Evolutionary conservation across 2,888 invertebrate genomes (phyloP).

Genomic region (Tridacna gigas): DNA sequence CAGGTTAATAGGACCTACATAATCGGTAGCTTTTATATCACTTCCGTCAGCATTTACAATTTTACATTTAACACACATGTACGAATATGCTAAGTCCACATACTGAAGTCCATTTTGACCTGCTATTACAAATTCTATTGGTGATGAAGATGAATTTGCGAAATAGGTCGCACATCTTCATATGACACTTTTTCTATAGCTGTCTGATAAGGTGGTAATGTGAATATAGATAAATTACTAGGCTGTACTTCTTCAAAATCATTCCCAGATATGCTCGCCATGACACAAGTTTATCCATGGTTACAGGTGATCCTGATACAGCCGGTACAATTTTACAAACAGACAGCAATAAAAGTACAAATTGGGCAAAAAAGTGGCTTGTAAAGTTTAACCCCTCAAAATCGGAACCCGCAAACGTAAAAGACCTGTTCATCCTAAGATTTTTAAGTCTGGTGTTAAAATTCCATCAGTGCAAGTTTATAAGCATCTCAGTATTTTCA

Average conservation of each 20-base stretch:
- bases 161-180: slow-evolving; percentile 26
- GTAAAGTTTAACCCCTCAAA: no score
- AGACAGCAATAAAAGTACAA: no score
- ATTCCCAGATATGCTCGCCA: not conserved
- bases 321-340: no score
- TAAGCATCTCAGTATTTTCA: no score
- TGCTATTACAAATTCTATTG: slow-evolving; percentile 29
- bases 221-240: slow-evolving; percentile 20
- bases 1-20: slow-evolving; percentile 45
- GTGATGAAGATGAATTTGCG: slow-evolving; percentile 24
- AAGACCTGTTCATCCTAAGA: no score
- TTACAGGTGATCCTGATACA: no score
- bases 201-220: slow-evolving; percentile 18
- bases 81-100: slow-evolving; percentile 31
- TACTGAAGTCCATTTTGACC: slow-evolving; percentile 29
- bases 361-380: no score
- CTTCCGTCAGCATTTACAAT: slow-evolving; percentile 32
- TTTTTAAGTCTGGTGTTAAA: no score
- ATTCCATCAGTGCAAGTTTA: no score
- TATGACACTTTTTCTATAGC: slow-evolving; percentile 32
- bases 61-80: slow-evolving; percentile 37
- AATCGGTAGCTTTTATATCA: slow-evolving; percentile 29
- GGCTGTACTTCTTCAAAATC: slow-evolving; percentile 28
- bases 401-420: no score
- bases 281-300: no score